Conservation (phyloP, 2,113 vertebrate genomes). For the Mohoua ochrocephala region DNA sequence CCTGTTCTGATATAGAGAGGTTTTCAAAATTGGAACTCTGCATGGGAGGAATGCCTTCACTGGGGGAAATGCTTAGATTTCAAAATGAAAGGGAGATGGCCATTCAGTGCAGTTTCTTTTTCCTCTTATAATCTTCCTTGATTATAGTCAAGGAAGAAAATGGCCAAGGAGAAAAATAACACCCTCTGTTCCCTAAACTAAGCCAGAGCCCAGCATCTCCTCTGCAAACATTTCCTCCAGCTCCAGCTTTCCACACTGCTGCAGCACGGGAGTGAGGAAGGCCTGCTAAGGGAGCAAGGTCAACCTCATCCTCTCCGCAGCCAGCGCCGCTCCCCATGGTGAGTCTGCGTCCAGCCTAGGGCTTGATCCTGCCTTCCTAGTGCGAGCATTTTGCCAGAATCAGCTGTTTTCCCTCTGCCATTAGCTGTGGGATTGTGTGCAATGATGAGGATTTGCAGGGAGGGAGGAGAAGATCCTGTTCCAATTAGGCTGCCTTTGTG, state of each 20-base stretch:
- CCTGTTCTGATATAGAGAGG: not conserved
- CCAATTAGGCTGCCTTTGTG: constrained; percentile 24
- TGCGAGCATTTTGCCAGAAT: not conserved
- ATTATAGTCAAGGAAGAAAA: too few relatives aligned
- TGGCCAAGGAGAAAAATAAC: not conserved
- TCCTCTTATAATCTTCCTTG: not conserved
- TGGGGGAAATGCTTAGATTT: not conserved
- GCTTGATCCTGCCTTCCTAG: not conserved
- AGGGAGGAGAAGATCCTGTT: constrained; percentile 35
- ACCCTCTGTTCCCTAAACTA: not conserved
- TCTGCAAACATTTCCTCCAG: not conserved
- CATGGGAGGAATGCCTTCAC: not conserved
- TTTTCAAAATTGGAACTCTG: not conserved
- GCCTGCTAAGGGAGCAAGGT: not conserved
- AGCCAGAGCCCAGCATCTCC: not conserved
- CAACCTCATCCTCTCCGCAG: not conserved
- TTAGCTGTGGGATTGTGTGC: constrained; percentile 40
- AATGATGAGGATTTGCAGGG: constrained; percentile 23
- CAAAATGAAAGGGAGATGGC: not conserved
- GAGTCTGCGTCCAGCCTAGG: not conserved
- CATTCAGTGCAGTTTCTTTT: not conserved
- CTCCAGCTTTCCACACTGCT: not conserved
- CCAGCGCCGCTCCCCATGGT: not conserved
- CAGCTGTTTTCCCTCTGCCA: not conserved
- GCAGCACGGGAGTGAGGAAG: not conserved